phyloP scores from a whole-genome alignment of 2,113 vertebrate species.

The Bostrychus sinensis region DNA sequence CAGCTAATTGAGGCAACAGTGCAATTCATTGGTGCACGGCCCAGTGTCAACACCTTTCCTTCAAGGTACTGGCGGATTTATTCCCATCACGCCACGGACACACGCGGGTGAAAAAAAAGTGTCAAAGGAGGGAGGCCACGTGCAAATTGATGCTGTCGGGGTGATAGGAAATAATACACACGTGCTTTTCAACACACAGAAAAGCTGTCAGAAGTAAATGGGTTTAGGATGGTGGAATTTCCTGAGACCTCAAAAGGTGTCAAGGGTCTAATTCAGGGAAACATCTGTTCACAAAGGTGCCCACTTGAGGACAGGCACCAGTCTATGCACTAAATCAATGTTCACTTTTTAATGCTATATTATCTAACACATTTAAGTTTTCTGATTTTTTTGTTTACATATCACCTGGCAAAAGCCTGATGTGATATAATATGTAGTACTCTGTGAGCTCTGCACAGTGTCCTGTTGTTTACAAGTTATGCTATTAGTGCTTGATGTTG shows the following conservation, averaged over 20 bases:
- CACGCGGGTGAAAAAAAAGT: constrained; percentile 16
- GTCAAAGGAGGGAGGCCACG: constrained; percentile 22
- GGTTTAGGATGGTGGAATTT: constrained; percentile 55
- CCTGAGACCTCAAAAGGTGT: constrained; percentile 28
- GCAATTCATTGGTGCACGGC: constrained; percentile 52
- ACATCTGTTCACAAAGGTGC: constrained; percentile 33
- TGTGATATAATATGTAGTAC: too few species aligned
- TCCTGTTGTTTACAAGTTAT: too few species aligned
- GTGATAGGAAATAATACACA: constrained; percentile 38
- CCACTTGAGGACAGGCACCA: constrained; percentile 22
- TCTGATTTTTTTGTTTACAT: too few species aligned
- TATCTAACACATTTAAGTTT: neutral
- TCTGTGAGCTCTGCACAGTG: too few species aligned
- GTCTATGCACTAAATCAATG: neutral
- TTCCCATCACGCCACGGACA: constrained; percentile 21
- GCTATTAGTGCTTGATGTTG: too few species aligned
- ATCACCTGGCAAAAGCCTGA: too few species aligned
- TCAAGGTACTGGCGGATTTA: constrained; percentile 52
- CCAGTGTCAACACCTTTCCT: constrained; percentile 60
- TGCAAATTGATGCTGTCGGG: constrained; percentile 46
- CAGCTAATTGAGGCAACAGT: constrained; percentile 67
- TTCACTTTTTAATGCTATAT: constrained; percentile 18
- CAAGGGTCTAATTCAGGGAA: constrained; percentile 24
- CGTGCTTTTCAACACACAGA: constrained; percentile 31
- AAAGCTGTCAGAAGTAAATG: constrained; percentile 18